phyloP scores from a whole-genome alignment of 2,113 vertebrate species.

The Grammomys surdaster region DNA sequence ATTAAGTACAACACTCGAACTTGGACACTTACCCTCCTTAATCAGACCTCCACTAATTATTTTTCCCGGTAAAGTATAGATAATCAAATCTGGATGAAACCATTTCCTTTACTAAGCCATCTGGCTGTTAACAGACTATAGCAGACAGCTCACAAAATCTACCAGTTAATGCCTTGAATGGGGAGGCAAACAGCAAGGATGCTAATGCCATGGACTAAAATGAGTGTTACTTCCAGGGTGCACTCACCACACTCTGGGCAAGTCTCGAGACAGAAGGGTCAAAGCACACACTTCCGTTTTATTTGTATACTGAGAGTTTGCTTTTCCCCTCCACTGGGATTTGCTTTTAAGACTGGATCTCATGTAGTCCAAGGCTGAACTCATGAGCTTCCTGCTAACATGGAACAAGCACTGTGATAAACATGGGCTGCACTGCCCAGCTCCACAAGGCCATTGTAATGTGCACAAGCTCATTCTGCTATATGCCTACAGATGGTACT shows the following conservation, averaged over 20 bases:
- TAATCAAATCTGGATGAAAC: conserved; percentile 63
- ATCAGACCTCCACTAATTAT: conserved; percentile 16
- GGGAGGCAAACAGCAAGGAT: neutral
- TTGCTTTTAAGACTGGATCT: neutral
- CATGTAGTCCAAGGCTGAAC: neutral
- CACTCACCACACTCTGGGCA: neutral
- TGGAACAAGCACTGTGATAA: neutral
- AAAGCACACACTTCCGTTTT: neutral
- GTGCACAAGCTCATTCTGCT: neutral
- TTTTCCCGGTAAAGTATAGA: neutral
- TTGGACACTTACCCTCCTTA: rapidly evolving
- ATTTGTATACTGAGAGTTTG: conserved; percentile 41
- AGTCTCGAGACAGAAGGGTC: neutral
- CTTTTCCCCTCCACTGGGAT: neutral
- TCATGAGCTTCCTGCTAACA: neutral
- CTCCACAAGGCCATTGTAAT: neutral
- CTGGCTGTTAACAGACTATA: neutral
- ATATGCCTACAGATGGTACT: neutral
- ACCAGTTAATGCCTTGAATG: neutral
- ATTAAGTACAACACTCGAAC: conserved; percentile 12
- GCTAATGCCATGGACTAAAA: neutral
- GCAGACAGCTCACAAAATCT: conserved; percentile 45
- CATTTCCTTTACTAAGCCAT: neutral
- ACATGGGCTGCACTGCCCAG: neutral
- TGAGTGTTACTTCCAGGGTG: neutral